Conservation (phyloP, 92 coral and sea anemone genomes). For the Umimayanthus kanabou region DNA sequence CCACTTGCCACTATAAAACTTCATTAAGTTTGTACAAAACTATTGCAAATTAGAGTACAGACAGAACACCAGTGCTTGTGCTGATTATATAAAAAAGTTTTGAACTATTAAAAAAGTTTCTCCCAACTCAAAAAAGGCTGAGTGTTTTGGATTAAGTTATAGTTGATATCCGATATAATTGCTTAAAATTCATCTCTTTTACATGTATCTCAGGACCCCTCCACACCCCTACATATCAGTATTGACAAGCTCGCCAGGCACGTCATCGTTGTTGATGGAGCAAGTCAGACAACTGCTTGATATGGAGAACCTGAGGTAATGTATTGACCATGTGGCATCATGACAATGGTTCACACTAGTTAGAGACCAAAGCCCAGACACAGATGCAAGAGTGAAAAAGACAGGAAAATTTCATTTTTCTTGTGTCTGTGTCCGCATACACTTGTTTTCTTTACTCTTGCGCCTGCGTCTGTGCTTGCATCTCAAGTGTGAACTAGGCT, state of each 20-base stretch:
- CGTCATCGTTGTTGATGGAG: constrained; percentile 4
- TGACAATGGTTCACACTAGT: too few species aligned
- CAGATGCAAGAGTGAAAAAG: too few species aligned
- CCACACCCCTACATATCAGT: constrained; percentile 33
- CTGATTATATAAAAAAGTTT: too few species aligned
- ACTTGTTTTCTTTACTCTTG: too few species aligned
- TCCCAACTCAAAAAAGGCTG: neutral
- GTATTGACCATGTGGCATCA: neutral
- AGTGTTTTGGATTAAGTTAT: neutral
- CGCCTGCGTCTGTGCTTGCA: neutral
- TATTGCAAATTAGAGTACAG: too few species aligned
- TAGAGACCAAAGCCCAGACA: too few species aligned
- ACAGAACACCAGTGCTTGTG: too few species aligned
- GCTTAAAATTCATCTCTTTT: neutral
- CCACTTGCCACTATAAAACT: too few species aligned
- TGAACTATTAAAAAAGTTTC: too few species aligned
- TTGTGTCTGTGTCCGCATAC: too few species aligned
- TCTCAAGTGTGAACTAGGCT: neutral
- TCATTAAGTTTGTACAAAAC: too few species aligned
- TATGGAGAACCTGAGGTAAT: constrained; percentile 15
- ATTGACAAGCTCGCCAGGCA: constrained; percentile 2
- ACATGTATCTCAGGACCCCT: constrained; percentile 18
- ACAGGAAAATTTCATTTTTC: too few species aligned
- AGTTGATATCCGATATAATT: neutral
- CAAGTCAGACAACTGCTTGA: constrained; percentile 38